These are phyloP conservation scores for Koerneria pararmatus DNA, from an alignment of 2,888 invertebrate genomes.

Conservation along the genomic window DNA sequence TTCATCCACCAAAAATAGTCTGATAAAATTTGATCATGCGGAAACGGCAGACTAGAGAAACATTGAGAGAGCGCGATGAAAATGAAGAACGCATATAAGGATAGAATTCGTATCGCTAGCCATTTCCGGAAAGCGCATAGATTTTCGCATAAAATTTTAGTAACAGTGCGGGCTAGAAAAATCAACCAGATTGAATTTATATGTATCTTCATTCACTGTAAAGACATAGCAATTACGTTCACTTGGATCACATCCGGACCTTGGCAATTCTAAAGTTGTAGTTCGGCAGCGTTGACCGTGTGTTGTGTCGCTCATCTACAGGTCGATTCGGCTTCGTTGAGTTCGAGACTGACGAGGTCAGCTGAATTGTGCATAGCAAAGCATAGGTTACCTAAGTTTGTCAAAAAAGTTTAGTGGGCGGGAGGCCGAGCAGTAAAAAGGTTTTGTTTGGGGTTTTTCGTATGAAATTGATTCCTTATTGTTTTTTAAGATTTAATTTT, in stretches of 20 bases:
- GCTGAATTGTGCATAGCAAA: not conserved
- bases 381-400: too few relatives aligned
- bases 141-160: too few relatives aligned
- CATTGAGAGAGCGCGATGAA: too few relatives aligned
- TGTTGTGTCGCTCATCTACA: slow-evolving; percentile 13
- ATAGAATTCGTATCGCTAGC: too few relatives aligned
- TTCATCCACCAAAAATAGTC: too few relatives aligned
- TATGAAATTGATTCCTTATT: not conserved
- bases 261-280: not conserved
- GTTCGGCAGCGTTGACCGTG: slow-evolving; percentile 20
- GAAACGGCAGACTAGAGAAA: too few relatives aligned
- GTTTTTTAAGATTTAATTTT: not conserved
- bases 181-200: not conserved
- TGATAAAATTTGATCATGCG: too few relatives aligned
- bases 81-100: too few relatives aligned
- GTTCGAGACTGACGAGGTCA: slow-evolving; percentile 18
- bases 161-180: too few relatives aligned
- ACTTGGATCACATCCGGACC: not conserved
- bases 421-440: too few relatives aligned
- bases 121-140: too few relatives aligned
- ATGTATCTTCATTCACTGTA: not conserved
- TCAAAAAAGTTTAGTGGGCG: too few relatives aligned
- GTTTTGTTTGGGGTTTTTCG: not conserved
- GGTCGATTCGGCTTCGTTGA: slow-evolving; percentile 20
- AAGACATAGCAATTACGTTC: not conserved